phyloP scores from a whole-genome alignment of 2,888 invertebrate genomes.

The Apantesis nais region DNA sequence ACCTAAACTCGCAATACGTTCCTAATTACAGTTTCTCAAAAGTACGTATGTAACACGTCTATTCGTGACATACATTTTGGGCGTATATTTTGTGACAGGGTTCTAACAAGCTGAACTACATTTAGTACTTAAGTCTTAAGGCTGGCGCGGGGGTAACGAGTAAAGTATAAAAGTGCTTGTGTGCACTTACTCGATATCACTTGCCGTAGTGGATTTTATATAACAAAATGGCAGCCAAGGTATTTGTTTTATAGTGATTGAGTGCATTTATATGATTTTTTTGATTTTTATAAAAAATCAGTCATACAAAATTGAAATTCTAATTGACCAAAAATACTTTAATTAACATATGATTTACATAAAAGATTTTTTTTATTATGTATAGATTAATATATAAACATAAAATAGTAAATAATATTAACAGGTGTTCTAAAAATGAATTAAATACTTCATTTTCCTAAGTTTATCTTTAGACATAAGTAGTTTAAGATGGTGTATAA shows the following conservation, averaged over 20 bases:
- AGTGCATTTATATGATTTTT: conserved; percentile 21
- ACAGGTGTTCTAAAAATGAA: neutral
- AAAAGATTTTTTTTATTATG: neutral
- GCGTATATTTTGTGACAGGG: conserved; percentile 51
- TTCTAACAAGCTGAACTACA: conserved; percentile 51
- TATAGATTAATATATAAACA: neutral
- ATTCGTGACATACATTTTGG: conserved; percentile 36
- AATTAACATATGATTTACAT: neutral
- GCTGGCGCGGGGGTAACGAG: conserved; percentile 70
- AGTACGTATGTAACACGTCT: conserved; percentile 30
- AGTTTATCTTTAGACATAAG: too few relatives aligned
- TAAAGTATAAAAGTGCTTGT: conserved; percentile 76
- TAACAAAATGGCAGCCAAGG: conserved; percentile 83
- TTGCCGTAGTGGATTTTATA: conserved; percentile 76
- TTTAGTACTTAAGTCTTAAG: conserved; percentile 47
- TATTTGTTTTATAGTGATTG: conserved; percentile 55
- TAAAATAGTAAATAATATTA: neutral
- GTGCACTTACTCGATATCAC: conserved; percentile 72
- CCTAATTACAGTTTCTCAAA: conserved; percentile 24
- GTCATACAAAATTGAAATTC: neutral
- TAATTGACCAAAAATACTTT: neutral
- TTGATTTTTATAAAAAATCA: neutral
- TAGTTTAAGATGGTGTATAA: neutral
- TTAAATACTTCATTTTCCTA: too few relatives aligned
- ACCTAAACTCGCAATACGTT: conserved; percentile 20